These are phyloP conservation scores for Amblyjoppa proteus DNA, from an alignment of 2,888 invertebrate species.

Conservation along the genomic window DNA sequence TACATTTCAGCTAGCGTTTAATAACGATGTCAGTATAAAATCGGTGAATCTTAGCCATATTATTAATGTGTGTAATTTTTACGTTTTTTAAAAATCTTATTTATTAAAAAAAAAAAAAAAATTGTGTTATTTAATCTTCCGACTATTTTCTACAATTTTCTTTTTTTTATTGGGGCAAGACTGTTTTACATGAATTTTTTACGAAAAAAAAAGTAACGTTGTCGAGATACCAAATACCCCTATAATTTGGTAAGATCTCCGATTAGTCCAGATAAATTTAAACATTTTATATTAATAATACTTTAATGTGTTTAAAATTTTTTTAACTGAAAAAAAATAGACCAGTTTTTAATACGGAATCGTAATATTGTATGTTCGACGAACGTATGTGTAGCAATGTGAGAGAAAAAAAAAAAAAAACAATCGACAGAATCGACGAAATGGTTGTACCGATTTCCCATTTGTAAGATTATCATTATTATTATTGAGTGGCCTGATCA, in stretches of 20 bases:
- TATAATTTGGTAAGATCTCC: constrained; percentile 67
- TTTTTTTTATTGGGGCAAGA: constrained; percentile 46
- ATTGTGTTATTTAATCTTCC: too few species aligned
- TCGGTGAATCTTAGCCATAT: constrained; percentile 57
- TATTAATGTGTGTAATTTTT: constrained; percentile 34
- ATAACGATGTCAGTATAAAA: constrained; percentile 54
- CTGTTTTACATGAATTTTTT: constrained; percentile 68
- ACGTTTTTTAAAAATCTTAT: constrained; percentile 15
- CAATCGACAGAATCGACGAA: constrained; percentile 1
- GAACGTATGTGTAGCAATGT: constrained; percentile 58
- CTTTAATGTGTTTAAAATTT: constrained; percentile 69
- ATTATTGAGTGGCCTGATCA: constrained; percentile 67
- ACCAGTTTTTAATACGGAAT: constrained; percentile 69
- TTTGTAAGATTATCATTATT: constrained; percentile 63
- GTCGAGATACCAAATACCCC: constrained; percentile 69
- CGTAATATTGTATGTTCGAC: constrained; percentile 64
- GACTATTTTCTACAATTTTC: not conserved
- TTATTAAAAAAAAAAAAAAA: not conserved
- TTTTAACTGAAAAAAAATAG: constrained; percentile 59
- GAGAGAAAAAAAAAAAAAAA: constrained; percentile 17
- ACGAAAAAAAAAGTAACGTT: constrained; percentile 55
- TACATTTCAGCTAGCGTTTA: constrained; percentile 62
- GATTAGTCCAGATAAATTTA: constrained; percentile 57
- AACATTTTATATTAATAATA: constrained; percentile 69
- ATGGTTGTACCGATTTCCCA: constrained; percentile 56